These are phyloP conservation scores for Ips typographus DNA, from an alignment of 1,140 invertebrate genomes.

Conservation along the genomic window DNA sequence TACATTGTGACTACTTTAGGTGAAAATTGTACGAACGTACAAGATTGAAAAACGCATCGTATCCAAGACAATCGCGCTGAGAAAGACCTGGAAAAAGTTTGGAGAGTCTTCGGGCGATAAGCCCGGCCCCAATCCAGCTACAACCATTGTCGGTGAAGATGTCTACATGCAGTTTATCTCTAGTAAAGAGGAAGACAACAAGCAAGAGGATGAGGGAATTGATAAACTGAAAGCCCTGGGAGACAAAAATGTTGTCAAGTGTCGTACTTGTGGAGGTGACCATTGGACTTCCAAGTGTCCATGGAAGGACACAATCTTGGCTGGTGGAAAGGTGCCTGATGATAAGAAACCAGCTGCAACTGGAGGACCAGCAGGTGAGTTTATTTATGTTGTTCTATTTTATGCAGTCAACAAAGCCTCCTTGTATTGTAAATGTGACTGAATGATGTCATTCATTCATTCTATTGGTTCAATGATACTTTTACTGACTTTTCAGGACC, in stretches of 20 bases:
- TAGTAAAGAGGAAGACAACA: slow-evolving; percentile 81
- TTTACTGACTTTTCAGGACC: slow-evolving; percentile 21
- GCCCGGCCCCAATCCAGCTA: slow-evolving; percentile 93
- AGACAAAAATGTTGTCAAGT: slow-evolving; percentile 84
- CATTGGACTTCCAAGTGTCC: slow-evolving; percentile 98
- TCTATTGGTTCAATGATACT: not conserved
- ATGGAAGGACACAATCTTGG: slow-evolving; percentile 86
- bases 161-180: slow-evolving; percentile 92
- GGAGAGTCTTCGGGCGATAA: slow-evolving; percentile 87
- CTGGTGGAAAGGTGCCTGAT: slow-evolving; percentile 60
- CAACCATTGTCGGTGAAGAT: slow-evolving; percentile 94
- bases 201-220: slow-evolving; percentile 78
- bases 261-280: slow-evolving; percentile 92
- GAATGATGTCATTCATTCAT: too few relatives aligned
- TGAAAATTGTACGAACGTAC: slow-evolving; percentile 82
- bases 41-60: slow-evolving; percentile 91
- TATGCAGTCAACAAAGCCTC: too few relatives aligned
- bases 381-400: too few relatives aligned
- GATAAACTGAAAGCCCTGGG: slow-evolving; percentile 65
- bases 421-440: too few relatives aligned
- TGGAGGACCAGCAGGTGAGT: not conserved
- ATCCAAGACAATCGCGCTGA: slow-evolving; percentile 86
- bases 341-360: slow-evolving; percentile 43
- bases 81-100: slow-evolving; percentile 95
- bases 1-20: slow-evolving; percentile 12